A percentile compares a stretch with the other conserved stretches of the same genome.
phyloP scores from a whole-genome alignment of 2,888 invertebrate species.

The Lasius platythorax region DNA sequence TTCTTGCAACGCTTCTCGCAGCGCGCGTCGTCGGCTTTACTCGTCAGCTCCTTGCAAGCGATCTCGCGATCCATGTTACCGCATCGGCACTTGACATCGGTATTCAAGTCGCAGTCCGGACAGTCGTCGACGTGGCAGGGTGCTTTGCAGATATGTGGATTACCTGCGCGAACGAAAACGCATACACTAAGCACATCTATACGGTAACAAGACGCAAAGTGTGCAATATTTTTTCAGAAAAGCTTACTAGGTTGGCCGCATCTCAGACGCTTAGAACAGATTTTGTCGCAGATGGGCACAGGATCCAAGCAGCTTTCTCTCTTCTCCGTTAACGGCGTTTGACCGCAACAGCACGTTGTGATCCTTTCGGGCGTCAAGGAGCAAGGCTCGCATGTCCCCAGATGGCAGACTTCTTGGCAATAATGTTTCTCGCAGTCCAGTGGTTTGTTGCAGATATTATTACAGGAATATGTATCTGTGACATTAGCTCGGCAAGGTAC shows the following conservation, averaged over 20 bases:
- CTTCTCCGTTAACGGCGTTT: constrained; percentile 87
- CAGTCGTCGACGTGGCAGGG: constrained; percentile 92
- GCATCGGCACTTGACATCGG: constrained; percentile 93
- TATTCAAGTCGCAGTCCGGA: constrained; percentile 92
- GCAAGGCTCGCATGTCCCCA: constrained; percentile 90
- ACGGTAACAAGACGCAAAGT: not conserved
- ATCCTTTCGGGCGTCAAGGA: constrained; percentile 88
- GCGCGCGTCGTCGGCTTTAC: constrained; percentile 91
- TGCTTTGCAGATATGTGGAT: constrained; percentile 90
- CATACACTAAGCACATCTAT: not conserved
- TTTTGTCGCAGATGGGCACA: constrained; percentile 92
- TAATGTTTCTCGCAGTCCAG: constrained; percentile 91
- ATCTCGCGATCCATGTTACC: constrained; percentile 94
- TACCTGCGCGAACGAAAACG: constrained; percentile 80
- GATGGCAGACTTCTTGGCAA: constrained; percentile 90
- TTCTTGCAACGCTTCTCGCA: constrained; percentile 97
- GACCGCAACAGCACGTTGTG: constrained; percentile 92
- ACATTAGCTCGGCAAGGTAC: constrained; percentile 87
- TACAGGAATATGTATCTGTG: constrained; percentile 88
- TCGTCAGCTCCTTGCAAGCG: constrained; percentile 91
- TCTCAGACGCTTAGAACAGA: constrained; percentile 85
- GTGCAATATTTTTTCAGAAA: not conserved
- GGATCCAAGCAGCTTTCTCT: constrained; percentile 92
- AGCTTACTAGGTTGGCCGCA: constrained; percentile 85
- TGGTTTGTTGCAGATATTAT: constrained; percentile 88